Percentiles rank a stretch among this genome's conserved stretches.
phyloP scores from a whole-genome alignment of 1,140 invertebrate species.

The Drosophila subobscura region DNA sequence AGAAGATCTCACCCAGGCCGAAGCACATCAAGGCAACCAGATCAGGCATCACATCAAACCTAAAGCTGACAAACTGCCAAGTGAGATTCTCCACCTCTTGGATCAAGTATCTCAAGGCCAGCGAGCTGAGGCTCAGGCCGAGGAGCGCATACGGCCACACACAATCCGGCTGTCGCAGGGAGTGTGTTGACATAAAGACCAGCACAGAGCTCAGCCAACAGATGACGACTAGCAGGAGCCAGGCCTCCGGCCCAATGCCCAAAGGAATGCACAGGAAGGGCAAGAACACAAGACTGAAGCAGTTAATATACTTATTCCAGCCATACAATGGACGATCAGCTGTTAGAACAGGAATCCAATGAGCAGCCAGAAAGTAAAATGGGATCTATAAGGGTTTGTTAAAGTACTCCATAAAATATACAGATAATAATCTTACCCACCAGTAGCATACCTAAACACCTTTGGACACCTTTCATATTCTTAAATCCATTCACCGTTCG shows the following conservation, averaged over 20 bases:
- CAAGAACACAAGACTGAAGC: slow-evolving; percentile 4
- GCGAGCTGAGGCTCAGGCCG: slow-evolving; percentile 19
- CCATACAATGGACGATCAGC: neutral
- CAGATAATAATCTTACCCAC: neutral
- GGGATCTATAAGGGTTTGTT: neutral
- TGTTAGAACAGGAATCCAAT: slow-evolving; percentile 30
- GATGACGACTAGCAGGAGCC: neutral
- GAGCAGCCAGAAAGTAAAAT: slow-evolving; percentile 3
- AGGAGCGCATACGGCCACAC: neutral
- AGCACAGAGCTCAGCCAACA: slow-evolving; percentile 15
- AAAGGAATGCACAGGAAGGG: slow-evolving; percentile 25
- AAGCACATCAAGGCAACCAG: slow-evolving; percentile 23
- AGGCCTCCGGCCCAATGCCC: neutral
- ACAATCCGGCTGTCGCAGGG: slow-evolving; percentile 19
- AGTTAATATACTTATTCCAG: slow-evolving; percentile 19
- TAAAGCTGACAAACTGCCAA: slow-evolving; percentile 48
- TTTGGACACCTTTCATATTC: slow-evolving; percentile 20
- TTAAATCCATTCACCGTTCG: slow-evolving; percentile 18
- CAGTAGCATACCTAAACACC: neutral
- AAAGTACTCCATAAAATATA: too few relatives aligned
- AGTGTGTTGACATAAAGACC: slow-evolving; percentile 27
- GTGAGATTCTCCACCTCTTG: slow-evolving; percentile 38
- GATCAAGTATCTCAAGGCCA: slow-evolving; percentile 5
- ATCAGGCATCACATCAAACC: slow-evolving; percentile 10
- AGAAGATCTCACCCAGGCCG: slow-evolving; percentile 12